Conservation (phyloP, 2,113 vertebrate genomes). For the Python bivittatus region DNA sequence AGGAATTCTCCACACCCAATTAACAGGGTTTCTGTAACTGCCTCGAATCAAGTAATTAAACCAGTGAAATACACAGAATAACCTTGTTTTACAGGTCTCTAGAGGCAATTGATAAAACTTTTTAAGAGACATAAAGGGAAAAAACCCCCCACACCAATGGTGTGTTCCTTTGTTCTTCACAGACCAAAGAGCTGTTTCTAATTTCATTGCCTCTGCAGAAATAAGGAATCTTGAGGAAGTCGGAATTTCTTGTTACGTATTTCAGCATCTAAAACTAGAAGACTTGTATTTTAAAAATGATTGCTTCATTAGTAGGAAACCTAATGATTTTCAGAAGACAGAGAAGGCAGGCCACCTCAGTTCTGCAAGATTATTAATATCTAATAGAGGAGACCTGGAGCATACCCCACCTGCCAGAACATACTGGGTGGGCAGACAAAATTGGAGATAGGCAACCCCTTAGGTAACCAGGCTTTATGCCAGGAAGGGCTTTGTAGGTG, state of each 20-base stretch:
- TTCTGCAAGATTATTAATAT: neutral
- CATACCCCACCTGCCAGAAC: neutral
- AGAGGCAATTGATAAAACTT: conserved; percentile 58
- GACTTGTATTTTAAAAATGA: conserved; percentile 27
- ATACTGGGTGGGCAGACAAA: neutral
- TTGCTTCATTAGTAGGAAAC: neutral
- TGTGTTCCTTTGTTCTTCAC: conserved; percentile 51
- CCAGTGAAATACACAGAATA: conserved; percentile 50
- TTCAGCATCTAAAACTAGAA: conserved; percentile 19
- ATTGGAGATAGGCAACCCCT: neutral
- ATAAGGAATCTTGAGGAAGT: conserved; percentile 5
- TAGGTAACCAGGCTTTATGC: neutral
- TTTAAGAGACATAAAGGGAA: conserved; percentile 36
- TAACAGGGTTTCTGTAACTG: conserved; percentile 63
- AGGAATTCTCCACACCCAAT: conserved; percentile 63
- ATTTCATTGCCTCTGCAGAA: conserved; percentile 41
- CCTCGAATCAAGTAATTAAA: conserved; percentile 67
- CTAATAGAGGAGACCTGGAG: neutral
- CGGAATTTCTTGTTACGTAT: neutral
- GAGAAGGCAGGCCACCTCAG: neutral
- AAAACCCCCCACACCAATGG: conserved; percentile 33
- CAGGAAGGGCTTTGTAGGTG: neutral
- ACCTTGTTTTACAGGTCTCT: conserved; percentile 62
- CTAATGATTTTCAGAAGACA: neutral
- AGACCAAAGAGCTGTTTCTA: conserved; percentile 42